Base-by-base conservation (phyloP, 2,113 vertebrate species). In the Sisor rabdophorus region DNA sequence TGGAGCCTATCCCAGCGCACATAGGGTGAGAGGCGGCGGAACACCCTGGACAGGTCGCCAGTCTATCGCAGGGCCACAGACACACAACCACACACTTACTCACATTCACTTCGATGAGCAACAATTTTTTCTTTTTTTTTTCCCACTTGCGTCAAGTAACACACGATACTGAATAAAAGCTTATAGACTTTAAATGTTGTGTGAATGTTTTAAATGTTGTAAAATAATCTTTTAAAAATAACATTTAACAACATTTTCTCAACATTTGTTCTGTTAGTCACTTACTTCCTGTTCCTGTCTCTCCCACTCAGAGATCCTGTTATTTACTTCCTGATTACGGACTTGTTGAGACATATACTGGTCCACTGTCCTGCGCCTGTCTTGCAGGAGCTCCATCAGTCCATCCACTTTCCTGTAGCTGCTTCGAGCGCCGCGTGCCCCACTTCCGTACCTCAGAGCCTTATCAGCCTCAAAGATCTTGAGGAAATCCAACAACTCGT, bases 371-470 rank as follows among this genome's bases (percentile, higher is more conserved):
- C 93, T 77, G 24, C 96, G 91, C 75, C 93, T 89, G 82, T 97
- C 96, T 85, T 98, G 96, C 0, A 98, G 90, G 56, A 89, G 80
- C 90, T 97, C 96, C 65, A 97, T 87, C 53, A 96, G 93, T 65
- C 85, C 88, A 77, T 95, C 94, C 11, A 98, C 92, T 88, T 92
- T 89, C 76, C 88, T 70, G 70, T 83, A 91, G 81, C 94, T 94
- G 79, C 84, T 91, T 0, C 81, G 88, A 75, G 92, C 93, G 74
- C 90, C 91, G 24, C 87, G 91, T 55, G 86, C 86, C 30, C 87
- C 82, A 67, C 91, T 85, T 0, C 78, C 86, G 76, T 90, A 92
- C 80, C 87, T 64, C 79, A 93, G 88, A 75, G 91, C 89, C 74
- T 93, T 92, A 2, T 89, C 90, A 67, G 69, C 83, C 87, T 93